Conservation (phyloP, 2,888 invertebrate genomes). For the Phalera bucephala region DNA sequence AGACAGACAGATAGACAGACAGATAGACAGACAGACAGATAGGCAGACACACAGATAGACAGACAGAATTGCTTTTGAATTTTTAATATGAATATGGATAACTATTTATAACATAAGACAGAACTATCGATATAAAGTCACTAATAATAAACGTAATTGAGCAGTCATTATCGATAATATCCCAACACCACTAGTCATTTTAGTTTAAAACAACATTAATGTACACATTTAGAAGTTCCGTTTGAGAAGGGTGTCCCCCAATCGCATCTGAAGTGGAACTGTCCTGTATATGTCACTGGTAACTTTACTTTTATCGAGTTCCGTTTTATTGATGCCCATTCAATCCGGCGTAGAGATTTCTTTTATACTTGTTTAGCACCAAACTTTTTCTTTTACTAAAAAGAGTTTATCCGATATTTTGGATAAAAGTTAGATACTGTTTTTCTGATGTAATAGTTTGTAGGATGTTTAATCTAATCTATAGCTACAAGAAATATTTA, state of each 20-base stretch:
- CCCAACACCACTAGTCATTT: too few species aligned
- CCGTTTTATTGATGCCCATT: slow-evolving; percentile 34
- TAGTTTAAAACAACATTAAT: slow-evolving; percentile 38
- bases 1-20: too few species aligned
- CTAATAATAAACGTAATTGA: too few species aligned
- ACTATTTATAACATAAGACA: too few species aligned
- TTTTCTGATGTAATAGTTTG: slow-evolving; percentile 8
- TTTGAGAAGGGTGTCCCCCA: slow-evolving; percentile 37
- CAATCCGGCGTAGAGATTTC: slow-evolving; percentile 18
- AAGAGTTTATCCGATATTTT: slow-evolving; percentile 17
- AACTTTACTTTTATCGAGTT: slow-evolving; percentile 53
- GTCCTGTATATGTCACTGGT: slow-evolving; percentile 29
- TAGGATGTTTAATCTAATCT: too few species aligned
- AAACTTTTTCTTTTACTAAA: slow-evolving; percentile 16
- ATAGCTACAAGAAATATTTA: too few species aligned
- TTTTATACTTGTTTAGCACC: slow-evolving; percentile 22
- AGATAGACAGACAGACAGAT: too few species aligned
- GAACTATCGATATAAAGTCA: too few species aligned
- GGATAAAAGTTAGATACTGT: slow-evolving; percentile 7
- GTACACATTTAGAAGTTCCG: slow-evolving; percentile 31
- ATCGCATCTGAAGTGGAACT: slow-evolving; percentile 35
- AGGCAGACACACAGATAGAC: too few species aligned
- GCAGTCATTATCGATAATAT: too few species aligned
- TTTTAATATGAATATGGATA: too few species aligned
- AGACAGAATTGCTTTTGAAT: too few species aligned